A percentile compares a stretch with the other conserved stretches of the same genome.
These are phyloP conservation scores for Cheilinus undulatus DNA, from an alignment of 2,113 vertebrate genomes.

Conservation along the genomic window DNA sequence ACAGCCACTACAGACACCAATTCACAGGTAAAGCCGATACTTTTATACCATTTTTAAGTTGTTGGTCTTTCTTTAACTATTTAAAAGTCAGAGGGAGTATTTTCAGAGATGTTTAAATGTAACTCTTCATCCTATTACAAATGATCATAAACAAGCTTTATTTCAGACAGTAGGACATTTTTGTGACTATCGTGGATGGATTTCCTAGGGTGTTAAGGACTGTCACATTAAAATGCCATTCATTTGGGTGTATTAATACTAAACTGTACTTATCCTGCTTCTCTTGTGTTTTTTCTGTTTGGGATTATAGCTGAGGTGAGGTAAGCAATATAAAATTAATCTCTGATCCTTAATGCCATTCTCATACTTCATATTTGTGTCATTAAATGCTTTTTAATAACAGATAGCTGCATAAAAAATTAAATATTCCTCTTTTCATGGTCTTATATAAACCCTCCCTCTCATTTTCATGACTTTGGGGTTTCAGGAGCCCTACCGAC, in stretches of 20 bases:
- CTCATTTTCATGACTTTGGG: conserved; percentile 38
- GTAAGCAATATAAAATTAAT: conserved; percentile 34
- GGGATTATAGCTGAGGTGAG: conserved; percentile 16
- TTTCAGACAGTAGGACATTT: background rate
- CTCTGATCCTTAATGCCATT: background rate
- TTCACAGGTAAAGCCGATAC: conserved; percentile 58
- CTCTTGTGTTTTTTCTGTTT: conserved; percentile 32
- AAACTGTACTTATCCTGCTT: conserved; percentile 26
- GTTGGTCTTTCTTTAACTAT: background rate
- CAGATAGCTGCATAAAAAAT: too few species aligned
- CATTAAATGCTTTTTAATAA: background rate
- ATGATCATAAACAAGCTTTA: background rate
- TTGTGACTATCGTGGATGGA: conserved; percentile 27
- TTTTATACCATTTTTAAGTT: background rate
- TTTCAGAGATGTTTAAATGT: background rate
- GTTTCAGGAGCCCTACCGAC: conserved; percentile 55
- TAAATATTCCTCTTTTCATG: background rate
- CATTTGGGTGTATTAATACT: background rate
- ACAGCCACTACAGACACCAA: conserved; percentile 13
- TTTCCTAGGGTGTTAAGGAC: conserved; percentile 13
- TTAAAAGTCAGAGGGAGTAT: background rate
- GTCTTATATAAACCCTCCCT: background rate
- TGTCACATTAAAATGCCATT: conserved; percentile 31
- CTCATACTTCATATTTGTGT: conserved; percentile 3
- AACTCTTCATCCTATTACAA: background rate